Conservation (phyloP, 2,888 invertebrate species). For the Heliothis peltigera region DNA sequence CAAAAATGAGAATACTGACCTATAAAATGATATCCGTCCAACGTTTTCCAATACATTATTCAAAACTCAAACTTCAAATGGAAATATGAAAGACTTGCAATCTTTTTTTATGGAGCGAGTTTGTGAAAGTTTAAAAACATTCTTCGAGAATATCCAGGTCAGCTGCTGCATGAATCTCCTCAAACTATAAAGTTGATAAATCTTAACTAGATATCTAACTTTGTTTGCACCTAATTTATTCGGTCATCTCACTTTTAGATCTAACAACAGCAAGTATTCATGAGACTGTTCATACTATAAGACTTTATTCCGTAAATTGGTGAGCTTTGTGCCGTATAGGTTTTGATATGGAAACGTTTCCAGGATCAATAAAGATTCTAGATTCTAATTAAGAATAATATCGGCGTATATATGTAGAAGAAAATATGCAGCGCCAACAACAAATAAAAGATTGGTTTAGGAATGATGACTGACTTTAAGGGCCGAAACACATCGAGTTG, state of each 20-base stretch:
- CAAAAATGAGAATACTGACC: too few relatives aligned
- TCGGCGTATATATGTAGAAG: too few relatives aligned
- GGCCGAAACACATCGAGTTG: too few relatives aligned
- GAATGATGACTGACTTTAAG: too few relatives aligned
- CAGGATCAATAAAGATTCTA: too few relatives aligned
- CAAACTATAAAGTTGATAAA: conserved; percentile 46
- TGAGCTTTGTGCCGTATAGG: neutral
- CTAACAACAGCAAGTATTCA: conserved; percentile 1
- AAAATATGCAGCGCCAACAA: too few relatives aligned
- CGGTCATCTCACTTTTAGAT: conserved; percentile 5
- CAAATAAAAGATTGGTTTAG: too few relatives aligned
- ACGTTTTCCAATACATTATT: conserved; percentile 36
- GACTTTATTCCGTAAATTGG: neutral
- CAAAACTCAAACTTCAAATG: conserved; percentile 25
- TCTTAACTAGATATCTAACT: conserved; percentile 26
- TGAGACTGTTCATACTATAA: neutral
- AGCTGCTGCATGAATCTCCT: conserved; percentile 31
- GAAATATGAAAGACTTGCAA: conserved; percentile 29
- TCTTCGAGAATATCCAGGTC: conserved; percentile 38
- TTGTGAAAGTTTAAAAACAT: conserved; percentile 43
- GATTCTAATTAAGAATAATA: too few relatives aligned
- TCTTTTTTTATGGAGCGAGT: conserved; percentile 45
- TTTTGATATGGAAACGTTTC: neutral
- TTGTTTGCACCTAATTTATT: conserved; percentile 41
- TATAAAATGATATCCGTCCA: conserved; percentile 40